Percentiles rank a stretch among this genome's conserved stretches.
These are phyloP conservation scores for Corythornis leucogaster DNA, from an alignment of 2,797 vertebrate genomes.

Conservation along the genomic window DNA sequence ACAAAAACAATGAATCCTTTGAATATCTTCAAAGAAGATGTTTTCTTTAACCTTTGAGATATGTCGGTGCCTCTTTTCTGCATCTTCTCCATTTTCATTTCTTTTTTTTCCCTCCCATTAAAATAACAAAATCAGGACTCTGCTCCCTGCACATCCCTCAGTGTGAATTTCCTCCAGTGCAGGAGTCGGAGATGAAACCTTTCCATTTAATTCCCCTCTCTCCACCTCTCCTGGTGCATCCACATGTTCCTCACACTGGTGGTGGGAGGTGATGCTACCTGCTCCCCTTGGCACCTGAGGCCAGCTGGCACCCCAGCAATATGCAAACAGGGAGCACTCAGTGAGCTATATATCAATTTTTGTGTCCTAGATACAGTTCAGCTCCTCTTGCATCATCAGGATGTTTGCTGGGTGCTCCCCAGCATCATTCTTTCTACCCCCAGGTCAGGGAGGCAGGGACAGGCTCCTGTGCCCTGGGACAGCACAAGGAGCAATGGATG, in stretches of 20 bases:
- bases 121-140: neutral
- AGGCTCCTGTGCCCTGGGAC: no score
- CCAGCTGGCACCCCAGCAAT: neutral
- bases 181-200: neutral
- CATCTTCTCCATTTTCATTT: neutral
- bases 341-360: neutral
- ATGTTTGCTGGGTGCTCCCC: neutral
- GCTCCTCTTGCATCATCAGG: neutral
- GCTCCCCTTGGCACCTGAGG: neutral
- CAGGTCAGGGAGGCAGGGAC: no score
- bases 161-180: neutral
- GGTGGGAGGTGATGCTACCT: neutral
- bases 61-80: neutral
- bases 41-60: neutral
- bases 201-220: neutral
- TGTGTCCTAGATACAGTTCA: neutral
- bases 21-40: neutral
- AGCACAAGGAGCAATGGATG: no score
- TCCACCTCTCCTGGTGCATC: accelerated
- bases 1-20: neutral
- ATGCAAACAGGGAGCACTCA: neutral
- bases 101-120: neutral
- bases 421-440: accelerated
- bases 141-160: neutral
- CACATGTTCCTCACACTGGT: neutral